Base-by-base conservation (phyloP, 2,797 vertebrate genomes). In the Intellagama lesueurii region DNA sequence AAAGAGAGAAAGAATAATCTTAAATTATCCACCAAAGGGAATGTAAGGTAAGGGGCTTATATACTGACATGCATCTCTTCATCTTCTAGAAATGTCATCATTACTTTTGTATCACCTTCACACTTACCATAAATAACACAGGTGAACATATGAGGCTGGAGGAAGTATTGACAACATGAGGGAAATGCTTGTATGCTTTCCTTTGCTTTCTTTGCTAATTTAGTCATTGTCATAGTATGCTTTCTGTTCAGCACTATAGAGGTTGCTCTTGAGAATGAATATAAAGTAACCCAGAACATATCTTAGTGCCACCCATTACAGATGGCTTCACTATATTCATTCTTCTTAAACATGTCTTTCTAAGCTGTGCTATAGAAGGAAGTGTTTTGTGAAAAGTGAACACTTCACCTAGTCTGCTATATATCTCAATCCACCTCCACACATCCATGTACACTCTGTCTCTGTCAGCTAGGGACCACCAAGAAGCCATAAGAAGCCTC, bases 1-100 rank as follows among this genome's bases (percentile, higher is more conserved):
- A 92, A 92, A 94, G 88, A 83, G 66, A 64, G 89, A 89, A 84
- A 89, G 91, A 91, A 91, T 87, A 92, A 92, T 93, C 89, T 93
- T 92, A 91, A 94, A 95, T 94, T 87, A 93, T 93, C 90, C 84
- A 92, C 70, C 87, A 88, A 86, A 80, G 82, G 1, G 16, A 89
- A 84, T 81, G 92, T 89, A 77, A 82, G 70, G 22, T 40, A 44
- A 22, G 16, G 14, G 5, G 2, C 90, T 91, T 91, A 94, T 76
- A 83, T 90, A 72, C 47, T 90, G 83, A 83, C 86, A 89, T 52
- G 32, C 75, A 72, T 89, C 92, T 66, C 86, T 60, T 94, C 79
- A 70, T 32, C 87, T 93, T 94, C 93, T 81, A 70, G 82, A 94
- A 92, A 89, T 83, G 75, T 89, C 90, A 7, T 32, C 70, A 87